A percentile compares a stretch with the other conserved stretches of the same genome.
These are phyloP conservation scores for Columba guinea DNA, from an alignment of 2,797 vertebrate genomes.

Conservation along the genomic window DNA sequence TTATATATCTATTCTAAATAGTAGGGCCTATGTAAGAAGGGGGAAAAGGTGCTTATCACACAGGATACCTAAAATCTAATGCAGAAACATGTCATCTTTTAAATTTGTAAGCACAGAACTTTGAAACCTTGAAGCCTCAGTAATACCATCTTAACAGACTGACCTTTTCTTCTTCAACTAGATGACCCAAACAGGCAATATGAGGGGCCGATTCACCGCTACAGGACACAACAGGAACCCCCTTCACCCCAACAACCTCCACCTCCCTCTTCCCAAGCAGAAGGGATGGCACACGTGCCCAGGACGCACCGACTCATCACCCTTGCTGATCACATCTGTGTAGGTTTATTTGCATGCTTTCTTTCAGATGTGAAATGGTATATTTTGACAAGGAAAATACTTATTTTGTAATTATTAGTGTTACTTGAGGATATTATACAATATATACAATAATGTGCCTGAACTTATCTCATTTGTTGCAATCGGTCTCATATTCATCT, in stretches of 20 bases:
- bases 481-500: neutral
- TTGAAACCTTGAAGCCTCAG: neutral
- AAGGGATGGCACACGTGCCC: conserved; percentile 84
- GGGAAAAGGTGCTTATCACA: neutral
- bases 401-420: neutral
- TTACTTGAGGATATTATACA: neutral
- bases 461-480: neutral
- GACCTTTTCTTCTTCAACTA: conserved; percentile 29
- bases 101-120: neutral
- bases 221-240: conserved; percentile 82
- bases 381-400: neutral
- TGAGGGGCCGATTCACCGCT: conserved; percentile 85
- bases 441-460: neutral
- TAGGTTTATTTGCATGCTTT: conserved; percentile 70
- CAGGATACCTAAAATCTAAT: neutral
- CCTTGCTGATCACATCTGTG: conserved; percentile 97
- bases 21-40: neutral
- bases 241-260: conserved; percentile 81
- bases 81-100: neutral
- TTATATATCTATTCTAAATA: neutral
- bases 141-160: neutral
- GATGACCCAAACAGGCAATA: conserved; percentile 80
- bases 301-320: conserved; percentile 97
- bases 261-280: conserved; percentile 80
- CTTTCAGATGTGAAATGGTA: neutral